Evolutionary conservation across 2,888 invertebrate genomes (phyloP), one percentile per base, ranked within the genome.

Genomic region (Sepiola atlantica): DNA sequence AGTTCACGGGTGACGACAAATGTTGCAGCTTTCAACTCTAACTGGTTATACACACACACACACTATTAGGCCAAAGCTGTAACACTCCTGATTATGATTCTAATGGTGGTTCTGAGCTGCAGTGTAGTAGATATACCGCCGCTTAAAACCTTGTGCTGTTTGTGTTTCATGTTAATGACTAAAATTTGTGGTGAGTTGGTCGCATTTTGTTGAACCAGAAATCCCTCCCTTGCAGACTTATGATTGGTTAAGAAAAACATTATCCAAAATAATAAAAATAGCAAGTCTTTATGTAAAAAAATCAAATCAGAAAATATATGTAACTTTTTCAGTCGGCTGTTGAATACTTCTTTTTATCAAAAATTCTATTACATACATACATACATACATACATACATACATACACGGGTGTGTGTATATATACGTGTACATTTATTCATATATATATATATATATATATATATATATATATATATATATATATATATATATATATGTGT

Each of bases 71-170:
- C 45, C 35, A 94, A 77, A 35, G 61, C 45, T 94, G 55, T 92
- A 92, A 45, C 28, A 55, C 55, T 24, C 92, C 92, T 92, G 92
- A 92, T 54, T 45, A 45, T 54, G 92, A 92, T 92, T 92, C 55
- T 55, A 45, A 55, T 16, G 55, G 92, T 93, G 93, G 93, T 93
- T 93, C 93, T 93, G 55, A 93, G 93, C 93, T 93, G 93, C 93
- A 93, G 35, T 93, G 93, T 93, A 93, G 93, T 93, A 93, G 93
- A 93, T 92, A 93, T 93, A 91, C 45, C 54, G 77, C 94, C 77
- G 92, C 94, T 94, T 94, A 92, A 92, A 94, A 94, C 94, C 94
- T 94, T 94, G 94, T 92, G 92, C 94, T 91, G 91, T 92, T 94
- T 92, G 91, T 94, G 94, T 94, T 92, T 61, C 55, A 92, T 94